A percentile compares a stretch with the other conserved stretches of the same genome.
Evolutionary conservation across 1,140 invertebrate genomes (phyloP).

Genomic region (Eupristina koningsbergeri): DNA sequence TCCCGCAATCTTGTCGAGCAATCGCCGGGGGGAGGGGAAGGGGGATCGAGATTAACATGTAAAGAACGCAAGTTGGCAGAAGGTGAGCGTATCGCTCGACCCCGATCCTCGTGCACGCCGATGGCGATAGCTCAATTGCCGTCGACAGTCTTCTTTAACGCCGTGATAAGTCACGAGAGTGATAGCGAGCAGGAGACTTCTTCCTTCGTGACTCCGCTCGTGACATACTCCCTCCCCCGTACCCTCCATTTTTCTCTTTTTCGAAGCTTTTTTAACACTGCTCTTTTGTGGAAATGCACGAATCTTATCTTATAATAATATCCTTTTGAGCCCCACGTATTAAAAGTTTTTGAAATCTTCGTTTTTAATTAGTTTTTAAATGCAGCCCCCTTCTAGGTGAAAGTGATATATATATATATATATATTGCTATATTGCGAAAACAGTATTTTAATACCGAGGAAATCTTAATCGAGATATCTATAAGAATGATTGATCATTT

Average conservation of each 20-base stretch:
- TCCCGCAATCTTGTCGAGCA: not conserved
- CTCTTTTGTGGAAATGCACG: not conserved
- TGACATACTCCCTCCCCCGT: not conserved
- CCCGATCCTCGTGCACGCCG: slow-evolving; percentile 55
- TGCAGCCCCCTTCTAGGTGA: too few relatives aligned
- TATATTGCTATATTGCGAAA: too few relatives aligned
- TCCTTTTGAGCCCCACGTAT: not conserved
- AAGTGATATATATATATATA: too few relatives aligned
- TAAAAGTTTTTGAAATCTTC: too few relatives aligned
- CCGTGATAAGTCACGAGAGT: slow-evolving; percentile 56
- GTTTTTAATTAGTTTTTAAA: too few relatives aligned
- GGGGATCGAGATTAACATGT: slow-evolving; percentile 42
- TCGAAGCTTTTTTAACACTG: too few relatives aligned
- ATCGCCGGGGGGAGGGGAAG: not conserved
- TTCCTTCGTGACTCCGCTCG: not conserved
- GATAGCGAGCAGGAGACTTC: slow-evolving; percentile 6
- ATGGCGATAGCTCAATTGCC: slow-evolving; percentile 64
- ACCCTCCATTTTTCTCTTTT: too few relatives aligned
- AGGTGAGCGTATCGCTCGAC: slow-evolving; percentile 60
- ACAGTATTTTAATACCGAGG: too few relatives aligned
- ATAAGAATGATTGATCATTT: too few relatives aligned
- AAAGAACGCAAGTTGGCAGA: slow-evolving; percentile 39
- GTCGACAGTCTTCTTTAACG: slow-evolving; percentile 53
- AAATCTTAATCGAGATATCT: too few relatives aligned
- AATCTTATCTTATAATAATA: not conserved